These are phyloP conservation scores for Hyles lineata DNA, from an alignment of 2,888 invertebrate species.

Conservation along the genomic window DNA sequence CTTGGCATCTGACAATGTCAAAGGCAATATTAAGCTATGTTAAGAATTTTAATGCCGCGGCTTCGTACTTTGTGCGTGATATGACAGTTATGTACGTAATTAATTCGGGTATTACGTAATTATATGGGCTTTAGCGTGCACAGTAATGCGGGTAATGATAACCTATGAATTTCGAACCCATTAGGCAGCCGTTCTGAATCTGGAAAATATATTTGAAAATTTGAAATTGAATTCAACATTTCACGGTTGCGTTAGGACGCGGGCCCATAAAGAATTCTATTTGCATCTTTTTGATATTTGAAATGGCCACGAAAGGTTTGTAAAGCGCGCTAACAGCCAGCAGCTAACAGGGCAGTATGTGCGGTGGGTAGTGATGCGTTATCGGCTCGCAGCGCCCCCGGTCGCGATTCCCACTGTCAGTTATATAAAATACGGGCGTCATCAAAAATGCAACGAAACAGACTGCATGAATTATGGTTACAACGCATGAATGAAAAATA, in stretches of 20 bases:
- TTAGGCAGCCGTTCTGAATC: conserved; percentile 7
- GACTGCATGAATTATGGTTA: conserved; percentile 58
- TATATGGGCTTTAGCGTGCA: conserved; percentile 28
- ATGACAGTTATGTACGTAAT: conserved; percentile 39
- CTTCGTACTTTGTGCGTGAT: conserved; percentile 37
- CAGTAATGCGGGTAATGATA: conserved; percentile 20
- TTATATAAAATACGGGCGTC: conserved; percentile 59
- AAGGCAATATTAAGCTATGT: conserved; percentile 49
- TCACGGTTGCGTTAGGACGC: conserved; percentile 46
- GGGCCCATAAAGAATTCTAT: conserved; percentile 49
- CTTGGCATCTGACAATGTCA: conserved; percentile 57
- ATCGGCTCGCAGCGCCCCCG: conserved; percentile 49
- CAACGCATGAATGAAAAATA: conserved; percentile 53
- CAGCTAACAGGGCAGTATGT: conserved; percentile 21
- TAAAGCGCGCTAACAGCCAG: conserved; percentile 41
- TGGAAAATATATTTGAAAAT: conserved; percentile 47
- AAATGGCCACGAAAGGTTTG: conserved; percentile 43
- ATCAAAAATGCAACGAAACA: conserved; percentile 65
- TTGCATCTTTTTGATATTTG: conserved; percentile 50
- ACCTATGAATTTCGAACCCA: conserved; percentile 34
- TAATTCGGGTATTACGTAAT: conserved; percentile 34
- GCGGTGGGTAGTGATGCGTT: conserved; percentile 45
- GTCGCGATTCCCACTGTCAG: conserved; percentile 52
- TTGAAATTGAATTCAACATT: conserved; percentile 55
- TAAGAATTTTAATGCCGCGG: conserved; percentile 49